These are phyloP conservation scores for Alentia gelatinosa DNA, from an alignment of 2,888 invertebrate genomes.

Conservation along the genomic window DNA sequence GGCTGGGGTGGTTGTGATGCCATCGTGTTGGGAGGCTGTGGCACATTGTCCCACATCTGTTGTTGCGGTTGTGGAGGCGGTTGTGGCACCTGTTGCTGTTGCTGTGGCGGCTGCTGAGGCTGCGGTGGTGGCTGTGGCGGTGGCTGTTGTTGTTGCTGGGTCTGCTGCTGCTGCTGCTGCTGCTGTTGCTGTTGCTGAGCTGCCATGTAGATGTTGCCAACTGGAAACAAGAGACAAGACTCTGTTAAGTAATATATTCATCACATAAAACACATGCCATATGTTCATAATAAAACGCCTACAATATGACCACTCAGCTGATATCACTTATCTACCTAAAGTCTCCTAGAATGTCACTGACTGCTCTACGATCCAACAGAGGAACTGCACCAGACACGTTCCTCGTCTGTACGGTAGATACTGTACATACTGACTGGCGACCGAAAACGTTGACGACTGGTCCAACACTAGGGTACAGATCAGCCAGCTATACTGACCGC, in stretches of 20 bases:
- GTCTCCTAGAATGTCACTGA: no score
- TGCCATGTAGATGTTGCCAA: conserved; percentile 17
- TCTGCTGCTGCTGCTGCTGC: conserved; percentile 57
- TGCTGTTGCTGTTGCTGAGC: conserved; percentile 61
- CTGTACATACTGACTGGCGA: no score
- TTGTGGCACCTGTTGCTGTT: conserved; percentile 29
- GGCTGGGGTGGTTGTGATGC: conserved; percentile 66
- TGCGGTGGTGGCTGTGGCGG: conserved; percentile 58
- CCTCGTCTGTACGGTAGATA: no score
- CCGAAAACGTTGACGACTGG: no score
- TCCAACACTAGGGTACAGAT: no score
- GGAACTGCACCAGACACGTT: no score
- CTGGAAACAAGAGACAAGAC: neutral
- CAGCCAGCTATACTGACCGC: no score
- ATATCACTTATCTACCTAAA: no score
- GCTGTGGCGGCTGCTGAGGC: conserved; percentile 60
- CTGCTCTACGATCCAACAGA: no score
- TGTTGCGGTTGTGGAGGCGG: conserved; percentile 11
- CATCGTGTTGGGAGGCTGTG: conserved; percentile 22
- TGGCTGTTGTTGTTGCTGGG: conserved; percentile 65
- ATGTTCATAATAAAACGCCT: no score
- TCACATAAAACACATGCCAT: neutral
- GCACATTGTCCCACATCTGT: conserved; percentile 33
- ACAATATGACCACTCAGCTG: no score
- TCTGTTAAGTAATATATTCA: neutral